A percentile compares a stretch with the other conserved stretches of the same genome.
Evolutionary conservation across 2,797 vertebrate genomes (phyloP).

Genomic region (Peromyscus attwateri): DNA sequence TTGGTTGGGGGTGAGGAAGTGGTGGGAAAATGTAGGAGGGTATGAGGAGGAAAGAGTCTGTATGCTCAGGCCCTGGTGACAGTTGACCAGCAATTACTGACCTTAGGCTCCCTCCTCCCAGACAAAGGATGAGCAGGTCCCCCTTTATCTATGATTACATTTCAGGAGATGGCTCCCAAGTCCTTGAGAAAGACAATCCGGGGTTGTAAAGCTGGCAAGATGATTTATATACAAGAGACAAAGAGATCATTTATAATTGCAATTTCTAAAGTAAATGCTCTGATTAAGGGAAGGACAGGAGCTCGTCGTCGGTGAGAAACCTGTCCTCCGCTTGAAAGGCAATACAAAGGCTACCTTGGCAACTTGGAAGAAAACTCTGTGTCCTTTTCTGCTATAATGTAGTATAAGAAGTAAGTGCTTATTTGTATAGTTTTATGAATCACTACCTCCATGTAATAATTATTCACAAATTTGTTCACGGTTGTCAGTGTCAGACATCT

Average conservation of each 20-base stretch:
- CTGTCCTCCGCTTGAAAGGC: neutral
- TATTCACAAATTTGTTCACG: slow-evolving; percentile 21
- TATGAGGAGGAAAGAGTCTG: neutral
- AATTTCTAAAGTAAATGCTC: slow-evolving; percentile 19
- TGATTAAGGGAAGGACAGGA: neutral
- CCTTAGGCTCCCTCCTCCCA: neutral
- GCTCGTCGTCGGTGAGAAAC: neutral
- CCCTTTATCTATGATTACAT: neutral
- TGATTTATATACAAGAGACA: neutral
- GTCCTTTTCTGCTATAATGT: neutral
- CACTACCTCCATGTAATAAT: neutral
- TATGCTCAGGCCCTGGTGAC: neutral
- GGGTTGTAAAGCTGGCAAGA: slow-evolving; percentile 7
- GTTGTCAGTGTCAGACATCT: neutral
- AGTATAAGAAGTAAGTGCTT: neutral
- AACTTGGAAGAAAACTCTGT: neutral
- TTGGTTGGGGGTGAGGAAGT: neutral
- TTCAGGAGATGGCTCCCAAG: neutral
- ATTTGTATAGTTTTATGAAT: neutral
- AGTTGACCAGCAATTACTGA: neutral
- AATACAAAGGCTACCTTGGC: neutral
- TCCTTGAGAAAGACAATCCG: slow-evolving; percentile 4
- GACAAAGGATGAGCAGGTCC: neutral
- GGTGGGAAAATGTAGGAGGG: neutral
- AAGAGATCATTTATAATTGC: slow-evolving; percentile 14